Base-by-base conservation (phyloP, 2,888 invertebrate species). In the Zonitis immaculata region DNA sequence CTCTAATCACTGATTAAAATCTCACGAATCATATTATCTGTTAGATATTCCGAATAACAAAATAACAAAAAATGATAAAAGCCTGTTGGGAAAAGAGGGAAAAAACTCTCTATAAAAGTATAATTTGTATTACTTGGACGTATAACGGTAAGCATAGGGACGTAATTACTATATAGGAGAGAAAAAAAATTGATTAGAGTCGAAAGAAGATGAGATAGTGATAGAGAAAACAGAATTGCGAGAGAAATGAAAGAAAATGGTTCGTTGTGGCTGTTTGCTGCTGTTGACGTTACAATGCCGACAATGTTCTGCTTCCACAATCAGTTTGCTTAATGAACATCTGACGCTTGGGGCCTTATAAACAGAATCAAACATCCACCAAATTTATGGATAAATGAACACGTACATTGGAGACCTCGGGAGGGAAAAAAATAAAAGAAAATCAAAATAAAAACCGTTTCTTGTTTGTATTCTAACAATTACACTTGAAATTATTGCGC, bases 91-190 rank as follows among this genome's bases (percentile, higher is more conserved):
- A n/a, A n/a, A n/a, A n/a, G n/a, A n/a, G n/a, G n/a, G n/a, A n/a
- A n/a, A n/a, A n/a, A n/a, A n/a, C n/a, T n/a, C 5, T 22, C 22
- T 5, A 22, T 22, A 22, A 4, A 22, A 22, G 22, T 4, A 5
- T 22, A 3, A 22, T 22, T 22, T 22, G 5, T 22, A 22, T 22
- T 22, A 22, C 22, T 22, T 22, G 3, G 22, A 22, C 22, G 22
- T 22, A 22, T 22, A 22, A 22, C 22, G 5, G 42, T 59, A 61
- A 52, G 56, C 53, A 62, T 59, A 63, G 56, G 62, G 56, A 62
- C 56, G 62, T 67, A 68, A 67, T 66, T 67, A 66, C 5, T n/a
- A n/a, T n/a, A n/a, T n/a, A n/a, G n/a, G 22, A 22, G 4, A 12
- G 12, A 14, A 8, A 11, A 8, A 16, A 35, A 35, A 35, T 35